phyloP scores from a whole-genome alignment of 1,140 invertebrate genomes.

The Aphis gossypii region DNA sequence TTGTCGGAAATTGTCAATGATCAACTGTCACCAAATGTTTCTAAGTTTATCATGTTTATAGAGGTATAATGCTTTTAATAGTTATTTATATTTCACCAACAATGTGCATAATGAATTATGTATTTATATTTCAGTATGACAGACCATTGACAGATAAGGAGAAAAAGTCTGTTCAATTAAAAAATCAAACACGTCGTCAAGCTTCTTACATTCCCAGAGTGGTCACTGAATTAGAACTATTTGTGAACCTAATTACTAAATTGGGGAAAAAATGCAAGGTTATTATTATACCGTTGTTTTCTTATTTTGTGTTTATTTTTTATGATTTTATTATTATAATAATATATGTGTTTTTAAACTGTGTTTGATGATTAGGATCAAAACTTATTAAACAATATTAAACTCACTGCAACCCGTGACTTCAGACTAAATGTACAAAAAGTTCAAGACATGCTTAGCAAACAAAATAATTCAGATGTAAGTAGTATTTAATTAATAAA shows the following conservation, averaged over 20 bases:
- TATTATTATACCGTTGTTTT: neutral
- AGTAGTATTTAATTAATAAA: neutral
- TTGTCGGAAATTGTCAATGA: conserved; percentile 36
- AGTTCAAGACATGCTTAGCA: conserved; percentile 26
- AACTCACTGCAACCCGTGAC: conserved; percentile 33
- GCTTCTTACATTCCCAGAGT: conserved; percentile 37
- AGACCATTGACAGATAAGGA: conserved; percentile 50
- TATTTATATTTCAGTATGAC: conserved; percentile 22
- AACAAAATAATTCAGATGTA: conserved; percentile 45
- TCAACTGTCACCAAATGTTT: conserved; percentile 36
- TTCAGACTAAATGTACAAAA: conserved; percentile 51
- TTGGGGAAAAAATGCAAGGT: conserved; percentile 55
- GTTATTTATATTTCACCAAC: neutral
- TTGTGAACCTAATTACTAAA: conserved; percentile 39
- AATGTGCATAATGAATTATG: neutral
- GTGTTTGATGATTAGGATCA: conserved; percentile 27
- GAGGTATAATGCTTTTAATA: neutral
- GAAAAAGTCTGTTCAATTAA: conserved; percentile 38
- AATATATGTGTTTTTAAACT: neutral
- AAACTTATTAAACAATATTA: neutral
- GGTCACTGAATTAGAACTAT: conserved; percentile 39
- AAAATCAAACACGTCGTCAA: conserved; percentile 49
- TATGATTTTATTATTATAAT: neutral
- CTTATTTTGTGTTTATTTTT: neutral
- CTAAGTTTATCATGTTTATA: conserved; percentile 51